A percentile compares a stretch with the other conserved stretches of the same genome.
Conservation (phyloP, 1,140 invertebrate species). For the Metopolophium dirhodum region DNA sequence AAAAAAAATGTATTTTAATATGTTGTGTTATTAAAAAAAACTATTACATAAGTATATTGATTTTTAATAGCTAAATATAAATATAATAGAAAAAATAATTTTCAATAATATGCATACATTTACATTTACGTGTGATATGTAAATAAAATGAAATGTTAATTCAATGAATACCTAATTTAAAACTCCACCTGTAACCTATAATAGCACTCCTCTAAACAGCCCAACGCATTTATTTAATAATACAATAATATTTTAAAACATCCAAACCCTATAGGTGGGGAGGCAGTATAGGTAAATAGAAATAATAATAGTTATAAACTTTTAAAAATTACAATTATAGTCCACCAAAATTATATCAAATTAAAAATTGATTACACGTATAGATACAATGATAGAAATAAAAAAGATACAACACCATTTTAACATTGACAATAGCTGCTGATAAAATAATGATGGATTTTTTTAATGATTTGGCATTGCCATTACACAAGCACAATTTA, state of each 20-base stretch:
- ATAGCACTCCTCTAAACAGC: neutral
- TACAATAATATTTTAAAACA: neutral
- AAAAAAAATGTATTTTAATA: neutral
- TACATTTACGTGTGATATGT: neutral
- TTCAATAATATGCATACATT: neutral
- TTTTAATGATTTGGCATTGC: neutral
- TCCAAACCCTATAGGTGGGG: neutral
- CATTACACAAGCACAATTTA: conserved; percentile 4
- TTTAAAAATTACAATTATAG: neutral
- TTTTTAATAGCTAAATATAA: neutral
- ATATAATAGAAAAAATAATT: neutral
- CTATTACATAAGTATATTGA: neutral
- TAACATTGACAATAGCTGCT: neutral
- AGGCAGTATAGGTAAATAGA: neutral
- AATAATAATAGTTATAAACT: neutral
- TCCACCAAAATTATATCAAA: neutral
- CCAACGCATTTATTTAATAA: neutral
- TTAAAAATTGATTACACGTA: neutral
- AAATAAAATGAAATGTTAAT: conserved; percentile 15
- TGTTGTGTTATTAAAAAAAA: neutral
- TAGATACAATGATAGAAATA: neutral
- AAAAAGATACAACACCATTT: neutral
- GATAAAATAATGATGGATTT: conserved; percentile 6
- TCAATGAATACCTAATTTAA: neutral
- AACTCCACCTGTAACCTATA: neutral